Evolutionary conservation across 2,888 invertebrate species (phyloP).

Genomic region (Lagria hirta): DNA sequence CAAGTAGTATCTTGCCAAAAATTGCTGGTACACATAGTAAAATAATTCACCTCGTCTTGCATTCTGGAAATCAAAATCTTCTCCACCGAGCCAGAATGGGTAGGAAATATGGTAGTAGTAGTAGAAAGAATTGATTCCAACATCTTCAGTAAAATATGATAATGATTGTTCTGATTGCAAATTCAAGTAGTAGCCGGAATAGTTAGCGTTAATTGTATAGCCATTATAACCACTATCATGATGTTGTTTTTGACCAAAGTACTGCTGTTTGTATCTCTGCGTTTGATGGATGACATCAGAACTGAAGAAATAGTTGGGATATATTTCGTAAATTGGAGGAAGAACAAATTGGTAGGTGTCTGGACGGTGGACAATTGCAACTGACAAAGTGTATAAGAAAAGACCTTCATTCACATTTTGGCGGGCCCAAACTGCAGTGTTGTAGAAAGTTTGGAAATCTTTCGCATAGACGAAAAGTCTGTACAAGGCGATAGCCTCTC

Average conservation of each 20-base stretch:
- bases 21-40: conserved; percentile 67
- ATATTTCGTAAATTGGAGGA: conserved; percentile 72
- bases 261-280: conserved; percentile 62
- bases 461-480: conserved; percentile 70
- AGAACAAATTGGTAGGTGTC: conserved; percentile 67
- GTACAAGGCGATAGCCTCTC: conserved; percentile 66
- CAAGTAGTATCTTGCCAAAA: conserved; percentile 72
- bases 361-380: conserved; percentile 63
- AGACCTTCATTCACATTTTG: conserved; percentile 69
- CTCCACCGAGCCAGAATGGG: conserved; percentile 65
- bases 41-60: conserved; percentile 66
- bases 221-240: conserved; percentile 38
- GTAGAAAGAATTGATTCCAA: conserved; percentile 67
- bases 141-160: conserved; percentile 73
- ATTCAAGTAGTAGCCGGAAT: conserved; percentile 60
- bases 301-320: conserved; percentile 72
- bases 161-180: conserved; percentile 60
- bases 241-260: conserved; percentile 38
- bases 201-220: conserved; percentile 65
- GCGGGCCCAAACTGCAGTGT: conserved; percentile 69
- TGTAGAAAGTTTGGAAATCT: conserved; percentile 69
- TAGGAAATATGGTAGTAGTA: conserved; percentile 63
- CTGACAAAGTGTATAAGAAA: conserved; percentile 65
- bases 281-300: conserved; percentile 68
- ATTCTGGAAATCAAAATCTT: conserved; percentile 54